Percentiles rank a stretch among this genome's conserved stretches.
These are phyloP conservation scores for Himalopsyche japonica DNA, from an alignment of 2,888 invertebrate genomes.

Conservation along the genomic window DNA sequence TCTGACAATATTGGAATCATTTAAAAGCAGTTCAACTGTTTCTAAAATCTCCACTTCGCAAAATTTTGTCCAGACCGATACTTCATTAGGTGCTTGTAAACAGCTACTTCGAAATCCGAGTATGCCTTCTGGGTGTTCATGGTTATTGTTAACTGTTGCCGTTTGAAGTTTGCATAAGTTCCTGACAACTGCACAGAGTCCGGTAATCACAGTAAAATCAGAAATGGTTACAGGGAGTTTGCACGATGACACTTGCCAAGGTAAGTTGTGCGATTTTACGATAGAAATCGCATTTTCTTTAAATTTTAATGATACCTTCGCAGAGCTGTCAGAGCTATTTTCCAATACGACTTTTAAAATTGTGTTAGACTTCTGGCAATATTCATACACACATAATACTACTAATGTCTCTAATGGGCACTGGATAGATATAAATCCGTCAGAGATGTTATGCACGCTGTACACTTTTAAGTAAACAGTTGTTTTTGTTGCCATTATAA, in stretches of 20 bases:
- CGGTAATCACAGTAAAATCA: constrained; percentile 69
- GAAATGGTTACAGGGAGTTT: constrained; percentile 67
- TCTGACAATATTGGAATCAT: constrained; percentile 8
- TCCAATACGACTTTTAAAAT: constrained; percentile 44
- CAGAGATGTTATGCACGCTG: not conserved
- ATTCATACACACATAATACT: constrained; percentile 64
- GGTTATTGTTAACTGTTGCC: constrained; percentile 54
- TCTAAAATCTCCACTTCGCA: constrained; percentile 82
- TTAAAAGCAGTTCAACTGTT: constrained; percentile 50
- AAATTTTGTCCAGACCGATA: constrained; percentile 88
- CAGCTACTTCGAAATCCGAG: constrained; percentile 82
- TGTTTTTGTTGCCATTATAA: not conserved
- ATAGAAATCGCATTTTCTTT: not conserved
- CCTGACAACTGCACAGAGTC: constrained; percentile 72
- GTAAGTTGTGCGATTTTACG: constrained; percentile 45
- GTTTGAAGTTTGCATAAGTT: constrained; percentile 49
- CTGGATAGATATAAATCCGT: constrained; percentile 45
- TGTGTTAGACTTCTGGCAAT: constrained; percentile 56
- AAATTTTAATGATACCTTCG: not conserved
- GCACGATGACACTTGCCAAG: constrained; percentile 58
- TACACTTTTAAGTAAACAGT: not conserved
- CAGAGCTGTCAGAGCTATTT: not conserved
- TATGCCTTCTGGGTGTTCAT: constrained; percentile 62
- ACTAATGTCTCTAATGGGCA: constrained; percentile 68
- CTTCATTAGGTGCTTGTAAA: constrained; percentile 80